Evolutionary conservation across 2,797 vertebrate species (phyloP).

Genomic region (Avahi laniger): DNA sequence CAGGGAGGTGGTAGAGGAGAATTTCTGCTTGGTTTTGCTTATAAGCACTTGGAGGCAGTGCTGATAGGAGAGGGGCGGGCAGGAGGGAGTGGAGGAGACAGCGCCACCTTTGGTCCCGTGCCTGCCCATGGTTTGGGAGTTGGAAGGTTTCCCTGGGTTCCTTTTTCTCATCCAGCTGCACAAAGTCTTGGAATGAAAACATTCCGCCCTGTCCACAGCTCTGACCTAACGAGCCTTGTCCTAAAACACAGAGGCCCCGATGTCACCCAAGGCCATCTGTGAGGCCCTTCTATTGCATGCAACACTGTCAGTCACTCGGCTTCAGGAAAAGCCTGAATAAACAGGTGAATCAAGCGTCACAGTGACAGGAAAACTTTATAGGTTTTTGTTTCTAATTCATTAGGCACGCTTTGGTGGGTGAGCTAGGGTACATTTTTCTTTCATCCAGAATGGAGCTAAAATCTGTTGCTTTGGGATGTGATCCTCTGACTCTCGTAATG

Average conservation of each 20-base stretch:
- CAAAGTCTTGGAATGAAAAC: background rate
- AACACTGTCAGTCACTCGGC: background rate
- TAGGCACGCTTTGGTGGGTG: background rate
- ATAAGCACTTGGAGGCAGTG: background rate
- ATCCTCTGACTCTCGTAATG: background rate
- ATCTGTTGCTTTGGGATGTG: background rate
- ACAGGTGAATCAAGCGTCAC: conserved; percentile 19
- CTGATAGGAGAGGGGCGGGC: background rate
- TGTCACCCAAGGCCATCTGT: background rate
- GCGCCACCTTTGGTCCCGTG: accelerated
- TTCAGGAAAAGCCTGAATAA: conserved; percentile 75
- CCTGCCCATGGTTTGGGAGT: background rate
- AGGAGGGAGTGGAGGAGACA: background rate
- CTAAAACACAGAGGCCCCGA: background rate
- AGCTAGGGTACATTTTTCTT: background rate
- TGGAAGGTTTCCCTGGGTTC: background rate
- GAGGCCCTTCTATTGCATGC: background rate
- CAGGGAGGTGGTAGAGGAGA: background rate
- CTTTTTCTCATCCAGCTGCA: background rate
- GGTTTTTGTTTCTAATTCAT: conserved; percentile 47
- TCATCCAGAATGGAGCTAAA: background rate
- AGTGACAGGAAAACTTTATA: conserved; percentile 42
- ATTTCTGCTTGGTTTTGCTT: background rate
- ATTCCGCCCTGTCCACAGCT: background rate
- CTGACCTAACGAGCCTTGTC: background rate